Evolutionary conservation across 1,140 invertebrate genomes (phyloP), one percentile per base, ranked within the genome.

Genomic region (Zaprionus ornatus): DNA sequence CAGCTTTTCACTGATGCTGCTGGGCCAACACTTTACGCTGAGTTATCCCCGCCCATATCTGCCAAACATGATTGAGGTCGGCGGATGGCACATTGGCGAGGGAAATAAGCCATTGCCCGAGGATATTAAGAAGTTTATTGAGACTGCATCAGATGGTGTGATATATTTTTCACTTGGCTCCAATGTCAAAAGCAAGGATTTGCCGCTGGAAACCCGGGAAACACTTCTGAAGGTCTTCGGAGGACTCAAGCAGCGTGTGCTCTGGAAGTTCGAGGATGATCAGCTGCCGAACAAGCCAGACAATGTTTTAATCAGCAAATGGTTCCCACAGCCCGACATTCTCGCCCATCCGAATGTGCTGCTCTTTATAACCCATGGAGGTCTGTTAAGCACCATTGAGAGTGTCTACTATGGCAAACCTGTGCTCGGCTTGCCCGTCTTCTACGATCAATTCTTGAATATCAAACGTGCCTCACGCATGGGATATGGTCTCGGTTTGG

Each of bases 261-360:
- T 96, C 1, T 96, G 95, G 95, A 96, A 96, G 87, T 96, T 94
- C 93, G 95, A 96, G 80, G 93, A 93, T 6, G 94, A 95, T 5
- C 78, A 91, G 6, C 77, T 95, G 25, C 92, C 93, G 0, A 91
- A 91, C 3, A 93, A 94, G 73, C 93, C 95, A 0, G 68, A 91
- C 0, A 97, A 97, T 93, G 92, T 97, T 0, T 93, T 95, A 57
- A 91, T 95, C 1, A 93, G 91, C 55, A 94, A 94, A 61, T 97
- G 96, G 96, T 90, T 96, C 19, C 96, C 96, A 0, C 96, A 97
- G 80, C 94, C 94, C 42, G 95, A 96, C 72, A 93, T 96, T 71
- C 85, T 96, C 55, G 96, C 94, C 32, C 96, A 96, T 93, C 93
- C 94, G 1, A 96, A 96, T 76, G 93, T 96, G 0, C 94, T 94